A percentile compares a stretch with the other conserved stretches of the same genome.
Evolutionary conservation across 2,888 invertebrate species (phyloP).

Genomic region (Cerastis leucographa): DNA sequence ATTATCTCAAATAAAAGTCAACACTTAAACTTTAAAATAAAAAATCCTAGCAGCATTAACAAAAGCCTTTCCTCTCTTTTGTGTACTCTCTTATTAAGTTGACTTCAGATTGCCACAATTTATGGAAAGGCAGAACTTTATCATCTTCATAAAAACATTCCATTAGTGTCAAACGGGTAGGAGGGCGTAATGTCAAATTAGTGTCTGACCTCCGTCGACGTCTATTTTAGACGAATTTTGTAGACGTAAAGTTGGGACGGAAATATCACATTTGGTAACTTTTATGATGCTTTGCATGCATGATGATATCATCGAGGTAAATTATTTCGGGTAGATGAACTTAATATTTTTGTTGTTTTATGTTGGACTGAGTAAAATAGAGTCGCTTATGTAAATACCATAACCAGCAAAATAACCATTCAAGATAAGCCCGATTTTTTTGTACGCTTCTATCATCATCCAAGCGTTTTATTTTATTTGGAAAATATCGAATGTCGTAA

Average conservation of each 20-base stretch:
- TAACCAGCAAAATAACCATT: neutral
- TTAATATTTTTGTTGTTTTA: neutral
- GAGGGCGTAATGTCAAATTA: constrained; percentile 72
- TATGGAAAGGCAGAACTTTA: constrained; percentile 60
- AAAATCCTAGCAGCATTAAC: constrained; percentile 27
- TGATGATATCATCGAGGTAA: constrained; percentile 14
- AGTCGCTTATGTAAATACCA: neutral
- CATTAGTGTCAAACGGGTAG: constrained; percentile 68
- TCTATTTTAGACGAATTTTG: constrained; percentile 63
- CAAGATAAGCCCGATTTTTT: no score
- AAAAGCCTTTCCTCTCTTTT: constrained; percentile 35
- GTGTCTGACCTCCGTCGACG: constrained; percentile 65
- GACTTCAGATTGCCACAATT: constrained; percentile 59
- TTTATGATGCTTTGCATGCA: constrained; percentile 28
- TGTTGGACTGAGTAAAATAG: neutral
- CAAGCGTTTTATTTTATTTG: neutral
- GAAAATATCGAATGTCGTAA: neutral
- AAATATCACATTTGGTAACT: constrained; percentile 32
- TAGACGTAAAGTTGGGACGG: constrained; percentile 24
- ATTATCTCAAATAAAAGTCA: constrained; percentile 26
- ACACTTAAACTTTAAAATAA: constrained; percentile 36
- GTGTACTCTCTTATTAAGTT: constrained; percentile 59
- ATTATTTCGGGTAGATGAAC: constrained; percentile 19
- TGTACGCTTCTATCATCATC: no score
- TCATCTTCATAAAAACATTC: constrained; percentile 70